Base-by-base conservation (phyloP, 2,888 invertebrate species). In the Hecatera dysodea region DNA sequence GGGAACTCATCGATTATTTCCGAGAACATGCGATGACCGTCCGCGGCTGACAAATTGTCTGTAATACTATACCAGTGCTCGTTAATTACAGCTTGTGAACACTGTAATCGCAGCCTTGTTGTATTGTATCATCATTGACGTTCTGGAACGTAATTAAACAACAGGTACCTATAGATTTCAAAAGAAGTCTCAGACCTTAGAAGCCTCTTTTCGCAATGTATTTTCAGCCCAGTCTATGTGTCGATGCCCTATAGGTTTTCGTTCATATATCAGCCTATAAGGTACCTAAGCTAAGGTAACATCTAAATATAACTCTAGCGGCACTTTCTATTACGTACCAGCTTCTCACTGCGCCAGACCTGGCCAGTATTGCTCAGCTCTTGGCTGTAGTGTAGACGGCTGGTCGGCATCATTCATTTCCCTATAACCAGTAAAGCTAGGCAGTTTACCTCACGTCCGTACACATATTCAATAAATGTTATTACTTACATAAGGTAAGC, bases 1-100 rank as follows among this genome's bases (percentile, higher is more conserved):
- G 89, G 86, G 87, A 75, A 88, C 86, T 88, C 84, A 86, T 90
- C 89, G 89, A 90, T 91, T 87, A 82, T 86, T 95, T 94, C 95
- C 90, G 83, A 89, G 95, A 94, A 95, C 86, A 87, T 88, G 86
- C 86, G 85, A 57, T 82, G 87, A 80, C 81, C 83, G 76, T 55
- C 52, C 61, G 57, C 62, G 69, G 76, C 82, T 74, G 67, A 72
- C 80, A 75, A 73, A 76, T 72, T 79, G 79, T 79, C 67, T 78
- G 86, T 85, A 84, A 84, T 77, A 75, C 60, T 81, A 84, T 75
- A 83, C 81, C 52, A 59, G 64, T 59, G 70, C 44, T 68, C 68
- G 65, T 72, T 83, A 83, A 83, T 85, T 85, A 81, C 57, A 70
- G 44, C 61, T 46, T n/a, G 53, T 68, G 73, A 65, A 48, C 59